Conservation (phyloP, 2,797 vertebrate genomes). For the Ceyx erithaca region DNA sequence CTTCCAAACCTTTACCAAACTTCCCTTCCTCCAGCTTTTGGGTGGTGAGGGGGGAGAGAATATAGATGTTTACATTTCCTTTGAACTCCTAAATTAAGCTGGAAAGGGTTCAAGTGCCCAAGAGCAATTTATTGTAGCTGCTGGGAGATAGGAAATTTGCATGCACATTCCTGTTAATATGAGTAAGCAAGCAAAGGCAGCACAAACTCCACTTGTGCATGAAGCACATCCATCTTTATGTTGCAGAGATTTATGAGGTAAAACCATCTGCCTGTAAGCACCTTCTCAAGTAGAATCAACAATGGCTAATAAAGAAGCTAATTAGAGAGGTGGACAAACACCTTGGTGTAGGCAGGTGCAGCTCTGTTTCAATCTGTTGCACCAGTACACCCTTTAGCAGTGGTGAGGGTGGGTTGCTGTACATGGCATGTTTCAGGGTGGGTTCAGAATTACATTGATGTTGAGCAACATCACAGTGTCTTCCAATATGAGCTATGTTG, state of each 20-base stretch:
- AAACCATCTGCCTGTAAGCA: neutral
- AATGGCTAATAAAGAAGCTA: neutral
- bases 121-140: neutral
- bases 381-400: rapidly evolving
- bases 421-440: neutral
- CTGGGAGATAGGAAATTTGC: neutral
- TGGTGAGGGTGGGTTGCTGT: neutral
- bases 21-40: neutral
- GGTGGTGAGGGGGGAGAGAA: neutral
- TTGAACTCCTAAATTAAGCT: slow-evolving; percentile 28
- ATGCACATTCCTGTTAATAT: neutral
- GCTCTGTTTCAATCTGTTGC: neutral
- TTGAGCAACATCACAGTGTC: no score
- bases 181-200: neutral
- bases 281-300: neutral
- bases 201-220: neutral
- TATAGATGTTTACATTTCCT: neutral
- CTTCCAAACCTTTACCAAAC: neutral
- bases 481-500: no score
- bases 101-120: neutral
- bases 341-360: neutral
- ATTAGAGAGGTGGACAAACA: neutral
- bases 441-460: neutral
- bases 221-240: neutral
- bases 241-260: neutral